Base-by-base conservation (phyloP, 2,888 invertebrate genomes). In the Tyria jacobaeae region DNA sequence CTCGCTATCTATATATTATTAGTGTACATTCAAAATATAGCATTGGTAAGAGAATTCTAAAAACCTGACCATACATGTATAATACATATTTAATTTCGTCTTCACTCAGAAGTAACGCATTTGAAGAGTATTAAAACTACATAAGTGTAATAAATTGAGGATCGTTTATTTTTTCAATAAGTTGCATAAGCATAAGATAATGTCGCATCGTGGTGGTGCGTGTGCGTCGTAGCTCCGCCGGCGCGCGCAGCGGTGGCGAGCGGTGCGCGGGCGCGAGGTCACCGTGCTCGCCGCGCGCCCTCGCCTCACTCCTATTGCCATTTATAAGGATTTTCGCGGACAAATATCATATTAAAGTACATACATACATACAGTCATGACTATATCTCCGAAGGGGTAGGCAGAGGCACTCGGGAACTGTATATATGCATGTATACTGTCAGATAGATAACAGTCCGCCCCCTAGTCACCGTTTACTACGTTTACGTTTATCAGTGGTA, bases 191-290 rank as follows among this genome's bases (percentile, higher is more conserved):
- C 62, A 65, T 57, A 34, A 39, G 52, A 69, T 66, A 59, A 55
- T 49, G 51, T 68, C 68, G 68, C 68, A 73, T 73, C 68, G 61
- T 70, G 56, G 68, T 75, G 73, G 73, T 76, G 73, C 75, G 78
- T 57, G 57, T 75, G 76, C 64, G 67, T 60, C 61, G 69, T 73
- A 73, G 48, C 51, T 56, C 69, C 70, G 70, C 73, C 44, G 21
- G 63, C 70, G 73, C 74, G 73, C 27, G 47, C 62, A 9, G 59
- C 73, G 70, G 68, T 34, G 63, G 61, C 35, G 31, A 63, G 76
- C 70, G 70, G 61, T 58, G 73, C 58, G 64, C 67, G 69, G 62
- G 62, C 75, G 75, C 84, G 81, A 82, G 81, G 83, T 81, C 82
- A 78, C 73, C 80, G 78, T 72, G 76, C 70, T 60, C 67, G 64